Percentiles rank a stretch among this genome's conserved stretches.
These are phyloP conservation scores for Syncerus caffer DNA, from an alignment of 2,797 vertebrate species.

Conservation along the genomic window DNA sequence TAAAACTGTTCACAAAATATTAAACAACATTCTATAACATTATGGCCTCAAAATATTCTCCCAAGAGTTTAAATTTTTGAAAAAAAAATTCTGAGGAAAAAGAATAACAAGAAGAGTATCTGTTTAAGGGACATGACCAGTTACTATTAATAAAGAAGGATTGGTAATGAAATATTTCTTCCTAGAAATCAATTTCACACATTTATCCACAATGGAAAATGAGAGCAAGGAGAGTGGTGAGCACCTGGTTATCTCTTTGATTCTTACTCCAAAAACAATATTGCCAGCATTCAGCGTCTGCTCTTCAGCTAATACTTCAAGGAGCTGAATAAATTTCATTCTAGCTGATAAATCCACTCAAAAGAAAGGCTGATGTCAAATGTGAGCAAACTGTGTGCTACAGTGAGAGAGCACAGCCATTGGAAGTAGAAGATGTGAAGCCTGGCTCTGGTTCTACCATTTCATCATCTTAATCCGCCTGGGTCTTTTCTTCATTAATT, in stretches of 20 bases:
- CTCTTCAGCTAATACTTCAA: background rate
- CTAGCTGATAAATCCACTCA: background rate
- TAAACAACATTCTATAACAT: background rate
- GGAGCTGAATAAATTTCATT: background rate
- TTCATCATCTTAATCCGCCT: background rate
- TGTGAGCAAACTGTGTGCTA: background rate
- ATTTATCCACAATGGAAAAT: background rate
- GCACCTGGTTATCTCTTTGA: background rate
- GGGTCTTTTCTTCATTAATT: background rate
- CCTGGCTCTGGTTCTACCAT: background rate
- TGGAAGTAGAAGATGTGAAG: background rate
- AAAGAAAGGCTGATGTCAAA: background rate
- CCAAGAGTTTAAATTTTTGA: background rate
- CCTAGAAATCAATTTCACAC: background rate
- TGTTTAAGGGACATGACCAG: background rate
- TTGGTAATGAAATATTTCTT: background rate
- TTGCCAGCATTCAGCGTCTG: background rate
- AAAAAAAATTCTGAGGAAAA: background rate
- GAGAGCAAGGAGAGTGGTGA: background rate
- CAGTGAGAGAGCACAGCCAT: background rate
- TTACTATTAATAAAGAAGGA: background rate
- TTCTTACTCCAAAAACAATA: background rate
- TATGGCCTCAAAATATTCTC: background rate
- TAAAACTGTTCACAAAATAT: background rate
- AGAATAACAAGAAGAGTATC: background rate